Base-by-base conservation (phyloP, 2,888 invertebrate genomes). In the Oscheius onirici region DNA sequence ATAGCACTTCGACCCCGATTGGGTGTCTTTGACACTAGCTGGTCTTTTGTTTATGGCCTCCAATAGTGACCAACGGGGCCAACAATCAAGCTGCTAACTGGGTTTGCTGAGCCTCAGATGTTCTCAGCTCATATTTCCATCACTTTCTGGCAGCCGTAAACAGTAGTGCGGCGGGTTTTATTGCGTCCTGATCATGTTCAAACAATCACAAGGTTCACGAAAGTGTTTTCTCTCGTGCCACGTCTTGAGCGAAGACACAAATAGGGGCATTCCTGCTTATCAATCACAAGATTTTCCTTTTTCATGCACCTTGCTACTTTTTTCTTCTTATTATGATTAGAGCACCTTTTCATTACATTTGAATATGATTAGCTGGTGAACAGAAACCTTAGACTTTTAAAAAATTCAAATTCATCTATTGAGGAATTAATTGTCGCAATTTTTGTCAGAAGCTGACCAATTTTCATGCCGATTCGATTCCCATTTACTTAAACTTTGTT, bases 191-290 rank as follows among this genome's bases (percentile, higher is more conserved):
- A 24, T 55, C 28, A 28, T 28, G 6, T 55, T 26, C 26, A 11
- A 24, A 41, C 76, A 74, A 80, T 80, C 43, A 81, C 81, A 72
- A 80, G 81, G 34, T 78, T 81, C 46, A 80, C 81, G 80, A 61
- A 73, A 28, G 81, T 80, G 28, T 77, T 69, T 61, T 81, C 78
- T 76, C 60, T 81, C 49, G 61, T 80, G 26, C 26, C 52, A 13
- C 52, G 52, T 52, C 22, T 11, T n/a, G 26, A 17, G 52, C n/a
- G n/a, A 52, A 52, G 26, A 13, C 52, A 24, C 22, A 34, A 34
- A 34, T 34, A 34, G 34, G 34, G 34, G 34, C 34, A 34, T 34
- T 34, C 34, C 34, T 34, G 34, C 34, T 34, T 34, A 34, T 34
- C 34, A 34, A 34, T 34, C 34, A 8, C 34, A 34, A 3, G 34